Percentiles rank a stretch among this genome's conserved stretches.
Evolutionary conservation across 2,888 invertebrate species (phyloP).

Genomic region (Hoplodrina blanda): DNA sequence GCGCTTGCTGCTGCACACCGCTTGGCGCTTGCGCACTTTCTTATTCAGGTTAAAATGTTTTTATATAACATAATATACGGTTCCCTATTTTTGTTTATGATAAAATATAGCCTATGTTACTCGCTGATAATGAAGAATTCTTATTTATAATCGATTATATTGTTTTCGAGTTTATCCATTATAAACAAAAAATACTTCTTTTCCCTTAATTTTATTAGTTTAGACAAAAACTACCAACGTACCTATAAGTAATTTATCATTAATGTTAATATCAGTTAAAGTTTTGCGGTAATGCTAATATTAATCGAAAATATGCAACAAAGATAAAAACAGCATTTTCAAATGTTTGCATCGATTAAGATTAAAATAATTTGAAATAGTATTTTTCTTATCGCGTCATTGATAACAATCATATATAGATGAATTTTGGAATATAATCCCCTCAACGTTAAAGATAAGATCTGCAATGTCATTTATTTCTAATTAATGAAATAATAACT

Average conservation of each 20-base stretch:
- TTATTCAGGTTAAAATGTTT: too few relatives aligned
- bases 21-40: too few relatives aligned
- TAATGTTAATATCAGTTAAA: background rate
- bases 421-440: slow-evolving; percentile 7
- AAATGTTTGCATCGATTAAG: slow-evolving; percentile 1
- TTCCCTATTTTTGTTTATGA: too few relatives aligned
- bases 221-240: too few relatives aligned
- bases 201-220: too few relatives aligned
- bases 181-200: too few relatives aligned
- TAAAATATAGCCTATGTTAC: too few relatives aligned
- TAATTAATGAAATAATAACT: background rate
- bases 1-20: too few relatives aligned
- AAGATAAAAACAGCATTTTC: slow-evolving; percentile 1
- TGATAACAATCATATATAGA: slow-evolving; percentile 1
- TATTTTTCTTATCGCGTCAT: background rate
- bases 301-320: background rate
- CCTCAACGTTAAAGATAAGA: background rate
- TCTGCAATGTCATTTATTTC: background rate
- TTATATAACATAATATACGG: too few relatives aligned
- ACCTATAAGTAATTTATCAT: background rate
- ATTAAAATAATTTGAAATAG: slow-evolving; percentile 5
- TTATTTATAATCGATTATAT: too few relatives aligned
- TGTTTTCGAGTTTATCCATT: too few relatives aligned
- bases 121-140: too few relatives aligned
- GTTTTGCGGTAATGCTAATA: background rate